Conservation (phyloP, 2,797 vertebrate species). For the Myiothlypis chrysogaster region DNA sequence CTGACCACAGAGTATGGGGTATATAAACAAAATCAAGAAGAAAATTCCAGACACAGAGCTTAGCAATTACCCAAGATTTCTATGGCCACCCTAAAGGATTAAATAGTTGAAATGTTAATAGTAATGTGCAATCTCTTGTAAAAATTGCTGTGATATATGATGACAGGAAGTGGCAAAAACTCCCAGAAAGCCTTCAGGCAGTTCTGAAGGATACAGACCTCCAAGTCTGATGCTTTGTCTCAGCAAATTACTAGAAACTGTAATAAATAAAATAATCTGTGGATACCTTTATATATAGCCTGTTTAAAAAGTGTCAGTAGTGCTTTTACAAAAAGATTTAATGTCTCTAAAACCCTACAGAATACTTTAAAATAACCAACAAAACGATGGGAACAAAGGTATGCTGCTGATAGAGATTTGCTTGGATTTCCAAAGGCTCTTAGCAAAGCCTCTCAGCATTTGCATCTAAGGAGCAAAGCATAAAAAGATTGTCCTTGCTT, state of each 20-base stretch:
- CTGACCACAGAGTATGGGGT: not conserved
- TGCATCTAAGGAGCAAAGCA: not conserved
- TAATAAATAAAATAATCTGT: not conserved
- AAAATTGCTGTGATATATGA: not conserved
- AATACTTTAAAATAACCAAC: not conserved
- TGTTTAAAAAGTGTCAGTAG: not conserved
- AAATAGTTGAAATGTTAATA: not conserved
- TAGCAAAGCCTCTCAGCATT: not conserved
- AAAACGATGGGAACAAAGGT: not conserved
- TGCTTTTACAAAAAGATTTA: not conserved
- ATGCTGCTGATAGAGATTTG: not conserved
- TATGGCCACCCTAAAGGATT: not conserved
- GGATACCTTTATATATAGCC: not conserved
- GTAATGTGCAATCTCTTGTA: not conserved
- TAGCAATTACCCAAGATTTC: not conserved
- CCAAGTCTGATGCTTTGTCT: not conserved
- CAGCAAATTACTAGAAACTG: not conserved
- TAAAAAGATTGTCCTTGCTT: not conserved
- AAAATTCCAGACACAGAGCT: not conserved
- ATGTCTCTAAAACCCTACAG: not conserved
- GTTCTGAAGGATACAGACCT: not conserved
- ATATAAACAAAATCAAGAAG: constrained; percentile 1
- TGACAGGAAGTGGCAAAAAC: not conserved
- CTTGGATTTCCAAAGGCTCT: not conserved
- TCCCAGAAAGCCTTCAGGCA: not conserved